Evolutionary conservation across 2,888 invertebrate genomes (phyloP).

Genomic region (Drepana falcataria): DNA sequence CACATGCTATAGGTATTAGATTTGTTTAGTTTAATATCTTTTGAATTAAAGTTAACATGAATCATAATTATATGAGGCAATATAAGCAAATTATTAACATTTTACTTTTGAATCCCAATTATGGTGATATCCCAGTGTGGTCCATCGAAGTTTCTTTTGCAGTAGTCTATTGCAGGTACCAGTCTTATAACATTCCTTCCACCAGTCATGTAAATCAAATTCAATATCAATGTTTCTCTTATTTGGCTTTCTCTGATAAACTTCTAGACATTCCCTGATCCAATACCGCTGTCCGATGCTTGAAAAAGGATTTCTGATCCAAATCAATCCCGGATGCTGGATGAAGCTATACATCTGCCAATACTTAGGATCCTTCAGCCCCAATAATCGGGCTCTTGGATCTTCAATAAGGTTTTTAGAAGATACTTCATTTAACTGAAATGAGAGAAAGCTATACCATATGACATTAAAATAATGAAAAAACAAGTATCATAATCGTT

Average conservation of each 20-base stretch:
- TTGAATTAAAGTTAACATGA: no score
- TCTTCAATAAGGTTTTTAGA: slow-evolving; percentile 22
- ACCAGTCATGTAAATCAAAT: slow-evolving; percentile 75
- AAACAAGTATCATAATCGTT: no score
- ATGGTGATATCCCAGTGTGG: slow-evolving; percentile 98
- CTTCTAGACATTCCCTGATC: slow-evolving; percentile 86
- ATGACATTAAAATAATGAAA: neutral
- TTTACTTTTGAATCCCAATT: slow-evolving; percentile 96
- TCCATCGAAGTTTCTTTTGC: slow-evolving; percentile 87
- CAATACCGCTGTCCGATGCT: slow-evolving; percentile 88
- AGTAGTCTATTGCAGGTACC: slow-evolving; percentile 50
- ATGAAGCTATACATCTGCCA: slow-evolving; percentile 83
- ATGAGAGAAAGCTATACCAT: slow-evolving; percentile 6
- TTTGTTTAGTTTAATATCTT: no score
- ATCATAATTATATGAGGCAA: no score
- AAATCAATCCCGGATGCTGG: slow-evolving; percentile 85
- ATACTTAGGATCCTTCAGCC: slow-evolving; percentile 38
- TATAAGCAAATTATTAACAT: slow-evolving; percentile 30
- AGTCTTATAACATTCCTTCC: slow-evolving; percentile 78
- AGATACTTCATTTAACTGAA: slow-evolving; percentile 19
- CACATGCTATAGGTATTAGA: no score
- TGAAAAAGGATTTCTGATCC: slow-evolving; percentile 92
- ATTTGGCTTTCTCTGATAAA: slow-evolving; percentile 87
- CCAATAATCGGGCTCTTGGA: slow-evolving; percentile 37
- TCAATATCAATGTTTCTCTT: slow-evolving; percentile 83